These are phyloP conservation scores for Drosophila carrolli DNA, from an alignment of 1,140 invertebrate species.

Conservation along the genomic window DNA sequence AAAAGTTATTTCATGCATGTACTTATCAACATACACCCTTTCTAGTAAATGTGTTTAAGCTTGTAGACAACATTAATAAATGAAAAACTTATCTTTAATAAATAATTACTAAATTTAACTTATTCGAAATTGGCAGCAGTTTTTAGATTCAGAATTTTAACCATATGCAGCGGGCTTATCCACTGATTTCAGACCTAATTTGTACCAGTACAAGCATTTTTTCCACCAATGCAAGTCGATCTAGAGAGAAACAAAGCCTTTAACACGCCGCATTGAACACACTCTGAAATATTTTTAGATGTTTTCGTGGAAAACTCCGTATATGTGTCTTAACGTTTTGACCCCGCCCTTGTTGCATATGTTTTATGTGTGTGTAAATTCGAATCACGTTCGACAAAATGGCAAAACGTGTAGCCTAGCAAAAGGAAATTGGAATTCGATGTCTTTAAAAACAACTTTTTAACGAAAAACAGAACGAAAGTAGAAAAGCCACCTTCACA, in stretches of 20 bases:
- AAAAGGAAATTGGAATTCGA: constrained; percentile 73
- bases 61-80: no score
- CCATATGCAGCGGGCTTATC: no score
- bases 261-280: constrained; percentile 47
- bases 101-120: no score
- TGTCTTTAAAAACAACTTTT: constrained; percentile 81
- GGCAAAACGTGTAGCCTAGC: constrained; percentile 67
- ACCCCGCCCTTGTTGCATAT: constrained; percentile 52
- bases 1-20: no score
- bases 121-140: no score
- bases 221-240: background rate
- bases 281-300: constrained; percentile 21
- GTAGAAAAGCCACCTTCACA: constrained; percentile 13
- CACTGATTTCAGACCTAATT: background rate
- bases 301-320: constrained; percentile 20
- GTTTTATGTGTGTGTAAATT: constrained; percentile 60
- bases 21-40: no score
- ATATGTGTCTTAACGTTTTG: constrained; percentile 12
- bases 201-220: background rate
- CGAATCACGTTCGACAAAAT: constrained; percentile 71
- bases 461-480: constrained; percentile 14
- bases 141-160: no score
- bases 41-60: no score
- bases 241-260: constrained; percentile 42
- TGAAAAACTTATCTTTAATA: no score